Conservation (phyloP, 2,888 invertebrate species). For the Drosophila prostipennis region DNA sequence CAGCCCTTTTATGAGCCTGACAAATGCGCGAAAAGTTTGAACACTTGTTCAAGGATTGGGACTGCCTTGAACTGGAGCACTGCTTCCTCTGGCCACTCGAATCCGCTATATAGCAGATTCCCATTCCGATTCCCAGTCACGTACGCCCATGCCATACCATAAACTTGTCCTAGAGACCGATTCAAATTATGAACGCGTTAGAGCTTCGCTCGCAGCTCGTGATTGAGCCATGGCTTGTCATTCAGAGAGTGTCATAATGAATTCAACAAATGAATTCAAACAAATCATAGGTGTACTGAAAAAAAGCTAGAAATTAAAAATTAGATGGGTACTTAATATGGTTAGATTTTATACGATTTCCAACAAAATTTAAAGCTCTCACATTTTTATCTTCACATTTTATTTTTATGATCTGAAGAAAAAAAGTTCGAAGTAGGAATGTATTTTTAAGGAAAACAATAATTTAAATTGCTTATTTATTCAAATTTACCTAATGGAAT, state of each 20-base stretch:
- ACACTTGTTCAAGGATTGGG: conserved; percentile 18
- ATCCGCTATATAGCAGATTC: conserved; percentile 6
- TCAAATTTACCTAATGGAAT: too few species aligned
- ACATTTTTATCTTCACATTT: too few species aligned
- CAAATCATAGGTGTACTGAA: conserved; percentile 30
- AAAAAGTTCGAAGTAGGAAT: too few species aligned
- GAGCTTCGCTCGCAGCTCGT: conserved; percentile 22
- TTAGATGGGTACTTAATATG: too few species aligned
- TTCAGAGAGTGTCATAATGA: conserved; percentile 40
- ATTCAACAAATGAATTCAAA: conserved; percentile 49
- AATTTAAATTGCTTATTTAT: too few species aligned
- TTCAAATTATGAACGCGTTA: conserved; percentile 61
- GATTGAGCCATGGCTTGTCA: conserved; percentile 43
- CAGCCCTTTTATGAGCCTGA: conserved; percentile 7
- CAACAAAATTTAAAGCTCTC: too few species aligned
- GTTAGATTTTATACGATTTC: too few species aligned
- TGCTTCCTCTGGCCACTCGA: not conserved
- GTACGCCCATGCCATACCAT: conserved; percentile 28
- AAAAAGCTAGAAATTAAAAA: not conserved
- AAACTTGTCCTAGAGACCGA: conserved; percentile 47
- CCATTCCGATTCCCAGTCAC: conserved; percentile 30
- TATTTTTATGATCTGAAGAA: too few species aligned
- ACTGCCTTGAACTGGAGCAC: conserved; percentile 39
- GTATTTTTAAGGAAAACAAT: too few species aligned
- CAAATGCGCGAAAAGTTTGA: conserved; percentile 31